phyloP scores from a whole-genome alignment of 2,888 invertebrate genomes.

The Eudemis profundana region DNA sequence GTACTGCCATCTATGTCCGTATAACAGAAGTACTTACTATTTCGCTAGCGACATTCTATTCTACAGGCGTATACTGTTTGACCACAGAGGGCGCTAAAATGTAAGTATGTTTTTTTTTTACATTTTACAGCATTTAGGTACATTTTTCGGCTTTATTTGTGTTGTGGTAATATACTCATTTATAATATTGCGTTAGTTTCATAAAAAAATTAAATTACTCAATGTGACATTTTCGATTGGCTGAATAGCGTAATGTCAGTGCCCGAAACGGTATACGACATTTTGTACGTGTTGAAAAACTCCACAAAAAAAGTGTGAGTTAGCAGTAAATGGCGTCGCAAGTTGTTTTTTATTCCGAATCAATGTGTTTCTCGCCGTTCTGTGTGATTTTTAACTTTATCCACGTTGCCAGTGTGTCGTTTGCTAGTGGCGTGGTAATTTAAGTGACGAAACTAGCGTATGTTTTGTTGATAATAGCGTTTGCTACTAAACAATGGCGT shows the following conservation, averaged over 20 bases:
- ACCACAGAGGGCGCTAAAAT: constrained; percentile 7
- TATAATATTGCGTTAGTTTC: background rate
- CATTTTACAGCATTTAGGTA: background rate
- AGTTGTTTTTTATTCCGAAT: constrained; percentile 81
- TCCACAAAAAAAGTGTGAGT: constrained; percentile 67
- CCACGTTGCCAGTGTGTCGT: constrained; percentile 59
- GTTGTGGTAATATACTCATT: background rate
- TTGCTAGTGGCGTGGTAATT: constrained; percentile 61
- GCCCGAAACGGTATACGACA: constrained; percentile 50
- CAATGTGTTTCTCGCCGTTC: constrained; percentile 74
- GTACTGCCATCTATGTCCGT: background rate
- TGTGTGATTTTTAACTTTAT: constrained; percentile 58
- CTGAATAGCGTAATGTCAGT: constrained; percentile 53
- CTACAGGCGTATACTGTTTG: background rate
- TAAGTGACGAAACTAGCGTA: constrained; percentile 69
- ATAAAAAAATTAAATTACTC: background rate
- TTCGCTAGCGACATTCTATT: background rate
- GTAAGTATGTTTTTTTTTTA: background rate
- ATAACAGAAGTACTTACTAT: background rate
- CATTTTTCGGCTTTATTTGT: background rate
- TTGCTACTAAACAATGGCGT: constrained; percentile 81
- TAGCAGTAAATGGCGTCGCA: constrained; percentile 83
- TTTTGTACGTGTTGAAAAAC: constrained; percentile 56
- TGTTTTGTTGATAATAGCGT: constrained; percentile 66
- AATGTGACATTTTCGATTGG: constrained; percentile 44